Evolutionary conservation across 2,888 invertebrate genomes (phyloP).

Genomic region (Hylaea fasciaria): DNA sequence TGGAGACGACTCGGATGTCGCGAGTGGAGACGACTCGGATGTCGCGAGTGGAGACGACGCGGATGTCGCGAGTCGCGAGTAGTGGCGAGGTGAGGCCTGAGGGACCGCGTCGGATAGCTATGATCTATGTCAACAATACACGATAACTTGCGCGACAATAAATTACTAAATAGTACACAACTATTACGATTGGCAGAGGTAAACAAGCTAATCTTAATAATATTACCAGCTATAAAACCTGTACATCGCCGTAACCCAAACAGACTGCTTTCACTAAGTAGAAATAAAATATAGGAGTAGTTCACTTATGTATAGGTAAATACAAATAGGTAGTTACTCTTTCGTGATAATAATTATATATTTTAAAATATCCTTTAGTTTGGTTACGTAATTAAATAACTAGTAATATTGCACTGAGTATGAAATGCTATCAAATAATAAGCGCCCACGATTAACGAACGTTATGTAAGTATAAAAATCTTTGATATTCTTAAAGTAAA

Average conservation of each 20-base stretch:
- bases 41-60: too few species aligned
- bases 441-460: slow-evolving; percentile 81
- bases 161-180: slow-evolving; percentile 83
- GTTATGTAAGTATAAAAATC: slow-evolving; percentile 74
- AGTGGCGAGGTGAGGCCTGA: slow-evolving; percentile 16
- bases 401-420: slow-evolving; percentile 86
- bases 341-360: slow-evolving; percentile 78
- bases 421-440: slow-evolving; percentile 85
- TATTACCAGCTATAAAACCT: slow-evolving; percentile 85
- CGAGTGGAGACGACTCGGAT: too few species aligned
- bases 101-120: slow-evolving; percentile 78
- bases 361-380: slow-evolving; percentile 85
- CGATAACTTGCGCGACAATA: slow-evolving; percentile 81
- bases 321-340: slow-evolving; percentile 83
- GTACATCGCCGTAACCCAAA: slow-evolving; percentile 84
- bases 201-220: slow-evolving; percentile 81
- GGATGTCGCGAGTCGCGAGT: not conserved
- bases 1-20: too few species aligned
- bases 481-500: slow-evolving; percentile 78
- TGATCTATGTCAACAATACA: slow-evolving; percentile 83
- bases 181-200: slow-evolving; percentile 85
- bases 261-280: slow-evolving; percentile 76
- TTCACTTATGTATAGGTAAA: slow-evolving; percentile 73
- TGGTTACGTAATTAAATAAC: slow-evolving; percentile 86
- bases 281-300: slow-evolving; percentile 75